These are phyloP conservation scores for Luffia ferchaultella DNA, from an alignment of 2,888 invertebrate species.

Conservation along the genomic window DNA sequence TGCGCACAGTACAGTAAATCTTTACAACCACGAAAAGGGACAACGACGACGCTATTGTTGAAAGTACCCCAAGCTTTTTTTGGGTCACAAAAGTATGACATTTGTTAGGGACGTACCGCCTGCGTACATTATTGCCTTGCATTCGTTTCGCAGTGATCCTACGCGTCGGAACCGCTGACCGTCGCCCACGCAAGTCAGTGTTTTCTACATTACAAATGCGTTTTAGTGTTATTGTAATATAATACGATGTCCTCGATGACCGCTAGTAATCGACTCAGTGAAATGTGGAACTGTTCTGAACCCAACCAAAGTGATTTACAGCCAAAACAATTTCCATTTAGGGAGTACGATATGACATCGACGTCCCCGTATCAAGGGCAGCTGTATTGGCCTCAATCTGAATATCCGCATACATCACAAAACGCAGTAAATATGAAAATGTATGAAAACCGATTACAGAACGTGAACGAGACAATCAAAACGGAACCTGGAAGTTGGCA, in stretches of 20 bases:
- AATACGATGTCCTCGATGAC: constrained; percentile 39
- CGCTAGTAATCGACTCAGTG: constrained; percentile 43
- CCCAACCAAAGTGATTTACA: constrained; percentile 34
- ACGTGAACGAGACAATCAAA: constrained; percentile 30
- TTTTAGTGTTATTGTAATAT: constrained; percentile 21
- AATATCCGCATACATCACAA: constrained; percentile 25
- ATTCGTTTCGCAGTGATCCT: constrained; percentile 58
- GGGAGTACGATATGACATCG: background rate
- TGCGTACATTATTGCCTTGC: constrained; percentile 40
- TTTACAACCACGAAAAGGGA: constrained; percentile 55
- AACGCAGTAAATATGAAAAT: constrained; percentile 24
- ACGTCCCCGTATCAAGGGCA: constrained; percentile 30
- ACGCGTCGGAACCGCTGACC: constrained; percentile 27
- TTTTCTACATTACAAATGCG: constrained; percentile 22
- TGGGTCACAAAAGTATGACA: constrained; percentile 64
- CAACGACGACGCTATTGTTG: constrained; percentile 61
- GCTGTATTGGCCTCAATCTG: constrained; percentile 30
- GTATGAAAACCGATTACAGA: constrained; percentile 24
- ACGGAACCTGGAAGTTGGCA: constrained; percentile 40
- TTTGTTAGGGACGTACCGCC: constrained; percentile 57
- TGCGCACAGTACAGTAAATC: constrained; percentile 33
- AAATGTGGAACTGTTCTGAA: constrained; percentile 48
- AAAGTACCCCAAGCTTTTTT: constrained; percentile 63
- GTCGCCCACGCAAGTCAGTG: constrained; percentile 50
- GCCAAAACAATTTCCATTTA: constrained; percentile 21